Conservation (phyloP, 64 coral and sea anemone species). For the Montipora efflorescens region DNA sequence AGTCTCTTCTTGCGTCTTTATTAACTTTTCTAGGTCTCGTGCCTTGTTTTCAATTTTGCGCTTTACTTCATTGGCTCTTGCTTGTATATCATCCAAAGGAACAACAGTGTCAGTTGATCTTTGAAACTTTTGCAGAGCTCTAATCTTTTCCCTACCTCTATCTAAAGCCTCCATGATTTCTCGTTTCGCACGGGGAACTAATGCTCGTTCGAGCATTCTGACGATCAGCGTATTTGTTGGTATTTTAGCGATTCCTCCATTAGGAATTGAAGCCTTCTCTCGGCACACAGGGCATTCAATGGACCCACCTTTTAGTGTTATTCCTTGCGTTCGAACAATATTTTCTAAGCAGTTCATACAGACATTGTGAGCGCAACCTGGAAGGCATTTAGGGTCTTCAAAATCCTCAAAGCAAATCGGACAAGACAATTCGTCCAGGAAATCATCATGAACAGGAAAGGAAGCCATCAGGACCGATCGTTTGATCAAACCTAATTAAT, state of each 20-base stretch:
- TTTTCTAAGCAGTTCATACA: slow-evolving; percentile 77
- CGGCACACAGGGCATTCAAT: slow-evolving; percentile 76
- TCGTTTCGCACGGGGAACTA: slow-evolving; percentile 53
- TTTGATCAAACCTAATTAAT: too few species aligned
- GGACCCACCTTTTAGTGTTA: neutral
- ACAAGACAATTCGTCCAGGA: slow-evolving; percentile 77
- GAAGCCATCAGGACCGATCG: neutral
- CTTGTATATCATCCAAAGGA: neutral
- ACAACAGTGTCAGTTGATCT: neutral
- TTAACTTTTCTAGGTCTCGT: neutral
- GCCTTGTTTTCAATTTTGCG: neutral
- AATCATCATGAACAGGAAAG: slow-evolving; percentile 6
- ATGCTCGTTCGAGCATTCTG: slow-evolving; percentile 72
- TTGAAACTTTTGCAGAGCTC: slow-evolving; percentile 5
- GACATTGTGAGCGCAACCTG: slow-evolving; percentile 76
- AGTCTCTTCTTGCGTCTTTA: slow-evolving; percentile 51
- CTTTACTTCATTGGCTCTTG: slow-evolving; percentile 6
- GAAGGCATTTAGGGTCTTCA: slow-evolving; percentile 80
- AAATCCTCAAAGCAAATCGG: slow-evolving; percentile 86
- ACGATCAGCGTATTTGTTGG: slow-evolving; percentile 76
- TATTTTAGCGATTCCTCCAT: slow-evolving; percentile 62
- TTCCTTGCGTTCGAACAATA: neutral
- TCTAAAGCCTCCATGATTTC: slow-evolving; percentile 67
- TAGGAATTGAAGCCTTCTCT: slow-evolving; percentile 34
- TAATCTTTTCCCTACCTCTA: slow-evolving; percentile 57